Conservation (phyloP, 2,888 invertebrate genomes). For the Argyresthia goedartella region DNA sequence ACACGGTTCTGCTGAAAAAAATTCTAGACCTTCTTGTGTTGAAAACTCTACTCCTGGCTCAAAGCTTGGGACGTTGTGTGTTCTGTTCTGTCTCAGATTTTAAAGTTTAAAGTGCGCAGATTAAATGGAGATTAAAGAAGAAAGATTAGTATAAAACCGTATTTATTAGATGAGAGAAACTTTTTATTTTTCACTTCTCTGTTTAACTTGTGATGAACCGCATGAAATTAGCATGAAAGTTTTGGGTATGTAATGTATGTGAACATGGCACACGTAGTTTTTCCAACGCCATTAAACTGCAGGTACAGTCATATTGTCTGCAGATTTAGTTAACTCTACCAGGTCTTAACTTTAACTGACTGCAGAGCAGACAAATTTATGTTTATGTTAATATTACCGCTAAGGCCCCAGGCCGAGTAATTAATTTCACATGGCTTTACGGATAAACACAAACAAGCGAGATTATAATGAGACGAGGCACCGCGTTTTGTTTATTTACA, state of each 20-base stretch:
- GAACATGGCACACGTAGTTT: no score
- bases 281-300: no score
- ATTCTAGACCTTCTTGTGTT: not conserved
- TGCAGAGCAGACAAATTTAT: not conserved
- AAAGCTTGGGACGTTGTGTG: not conserved
- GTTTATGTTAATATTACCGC: slow-evolving; percentile 18
- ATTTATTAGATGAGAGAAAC: no score
- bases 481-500: slow-evolving; percentile 16
- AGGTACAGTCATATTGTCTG: no score
- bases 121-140: not conserved
- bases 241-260: no score
- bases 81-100: not conserved
- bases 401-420: slow-evolving; percentile 17
- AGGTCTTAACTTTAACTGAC: no score
- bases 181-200: no score
- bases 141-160: no score
- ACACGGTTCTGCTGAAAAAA: slow-evolving; percentile 4
- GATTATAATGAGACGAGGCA: slow-evolving; percentile 20
- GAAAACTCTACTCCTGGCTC: not conserved
- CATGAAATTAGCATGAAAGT: no score
- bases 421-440: slow-evolving; percentile 23
- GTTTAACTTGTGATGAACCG: no score
- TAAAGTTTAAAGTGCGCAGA: not conserved
- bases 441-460: slow-evolving; percentile 20
- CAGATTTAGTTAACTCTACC: no score